Evolutionary conservation across 2,888 invertebrate species (phyloP).

Genomic region (Crocallis elinguaria): DNA sequence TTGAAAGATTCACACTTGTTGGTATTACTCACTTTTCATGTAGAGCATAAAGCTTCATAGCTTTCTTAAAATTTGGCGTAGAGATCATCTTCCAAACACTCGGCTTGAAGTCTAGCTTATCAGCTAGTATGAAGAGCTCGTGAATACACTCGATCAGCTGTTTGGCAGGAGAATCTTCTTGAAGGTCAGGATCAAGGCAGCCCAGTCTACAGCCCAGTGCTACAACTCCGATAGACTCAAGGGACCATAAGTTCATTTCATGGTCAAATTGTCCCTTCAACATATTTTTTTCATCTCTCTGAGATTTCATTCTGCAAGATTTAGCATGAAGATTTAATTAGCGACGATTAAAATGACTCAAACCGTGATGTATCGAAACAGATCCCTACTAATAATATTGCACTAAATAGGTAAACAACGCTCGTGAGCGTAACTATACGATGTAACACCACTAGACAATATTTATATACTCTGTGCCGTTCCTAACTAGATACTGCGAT

Average conservation of each 20-base stretch:
- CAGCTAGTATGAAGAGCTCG: constrained; percentile 49
- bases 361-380: no score
- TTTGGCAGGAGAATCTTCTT: constrained; percentile 59
- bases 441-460: no score
- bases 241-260: constrained; percentile 86
- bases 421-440: no score
- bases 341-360: no score
- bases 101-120: constrained; percentile 62
- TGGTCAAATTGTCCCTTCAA: constrained; percentile 81
- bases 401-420: no score
- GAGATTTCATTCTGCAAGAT: constrained; percentile 73
- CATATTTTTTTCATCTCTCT: constrained; percentile 79
- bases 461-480: no score
- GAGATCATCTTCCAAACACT: constrained; percentile 58
- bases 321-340: background rate
- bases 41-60: constrained; percentile 62
- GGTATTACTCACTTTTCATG: constrained; percentile 56
- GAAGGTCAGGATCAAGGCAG: constrained; percentile 58
- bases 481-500: no score
- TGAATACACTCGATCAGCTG: constrained; percentile 63
- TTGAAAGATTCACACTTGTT: background rate
- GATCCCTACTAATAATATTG: no score
- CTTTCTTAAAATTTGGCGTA: constrained; percentile 58
- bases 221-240: constrained; percentile 82
- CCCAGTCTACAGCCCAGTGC: constrained; percentile 68